Evolutionary conservation across 2,888 invertebrate genomes (phyloP), one percentile per base, ranked within the genome.

Genomic region (Colletes collaris): DNA sequence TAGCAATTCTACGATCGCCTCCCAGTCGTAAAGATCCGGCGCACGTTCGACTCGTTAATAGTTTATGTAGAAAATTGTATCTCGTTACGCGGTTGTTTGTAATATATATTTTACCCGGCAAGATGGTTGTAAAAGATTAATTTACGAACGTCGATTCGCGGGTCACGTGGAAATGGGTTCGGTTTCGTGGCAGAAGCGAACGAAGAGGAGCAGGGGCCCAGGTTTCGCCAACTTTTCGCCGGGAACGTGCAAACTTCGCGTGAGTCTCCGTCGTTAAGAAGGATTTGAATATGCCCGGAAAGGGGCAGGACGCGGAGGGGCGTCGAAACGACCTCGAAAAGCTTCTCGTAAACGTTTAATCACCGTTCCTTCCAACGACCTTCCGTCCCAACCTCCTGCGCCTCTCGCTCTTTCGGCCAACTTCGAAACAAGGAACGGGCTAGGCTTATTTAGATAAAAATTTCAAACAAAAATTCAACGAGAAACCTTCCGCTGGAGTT

Each of bases 321-420:
- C 72, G 81, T 69, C 67, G 81, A 64, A 84, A 85, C 79, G 83
- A 79, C 76, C 81, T 83, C 83, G 83, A 85, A 71, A 79, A 84
- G 64, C 78, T 85, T 75, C 78, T 68, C 85, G 77, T 82, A 84
- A 85, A 73, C 86, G 80, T 82, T 86, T 84, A 85, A 86, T 86
- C 84, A 72, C 72, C 79, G 74, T 66, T 74, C 64, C 84, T 69
- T 53, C 66, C 72, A 67, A 58, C 73, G 49, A 71, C 70, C 50
- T 55, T 60, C 50, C 40, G 58, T 55, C 19, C 49, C 66, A n/a
- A 73, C 60, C 64, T 55, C 64, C 49, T 53, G 49, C 53, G 7
- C 75, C 16, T 55, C 40, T 27, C 46, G 7, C 40, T 27, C 46
- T 7, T 1, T 52, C 11, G 2, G 1, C 49, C 19, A 4, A 19